Evolutionary conservation across 2,797 vertebrate species (phyloP), one percentile per base, ranked within the genome.

Genomic region (Heterohyrax brucei): DNA sequence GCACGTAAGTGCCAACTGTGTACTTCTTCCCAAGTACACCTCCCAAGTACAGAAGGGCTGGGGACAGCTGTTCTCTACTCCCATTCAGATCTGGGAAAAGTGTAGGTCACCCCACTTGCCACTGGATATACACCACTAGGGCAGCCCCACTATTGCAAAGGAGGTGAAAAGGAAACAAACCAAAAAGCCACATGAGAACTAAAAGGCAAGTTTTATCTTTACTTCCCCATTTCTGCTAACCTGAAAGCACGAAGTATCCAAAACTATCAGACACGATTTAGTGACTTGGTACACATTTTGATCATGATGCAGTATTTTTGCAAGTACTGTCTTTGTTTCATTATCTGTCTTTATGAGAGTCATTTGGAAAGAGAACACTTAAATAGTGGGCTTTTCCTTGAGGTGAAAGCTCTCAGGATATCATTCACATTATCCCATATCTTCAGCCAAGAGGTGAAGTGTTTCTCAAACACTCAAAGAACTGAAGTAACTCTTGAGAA

Each of bases 381-480:
- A 24, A 77, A 73, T 21, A 64, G 19, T 5, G 5, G 10, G 89
- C 5, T 70, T 80, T 30, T 77, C 53, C 33, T 66, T 56, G 12
- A 30, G 26, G 75, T 68, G 24, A 85, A 68, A 87, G 59, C 24
- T 13, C 56, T 44, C 24, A 50, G 61, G 66, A 21, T 46, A 83
- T 56, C 46, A 48, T 83, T 75, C 21, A 80, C 26, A 26, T 0
- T 16, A 61, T 73, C 78, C 46, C 24, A 10, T 9, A 16, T 24
- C 79, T 28, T 6, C 24, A 50, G 44, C 44, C 46, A 78, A 64
- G 76, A 33, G 19, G 10, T 64, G 24, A 87, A 53, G 62, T 62
- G 39, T 50, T 75, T 94, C 90, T 89, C 33, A 30, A 76, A 80
- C 28, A 53, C 46, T 84, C 13, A 16, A 76, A 87, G 18, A 87